phyloP scores from a whole-genome alignment of 2,113 vertebrate genomes.

The Mormyrus lacerda region DNA sequence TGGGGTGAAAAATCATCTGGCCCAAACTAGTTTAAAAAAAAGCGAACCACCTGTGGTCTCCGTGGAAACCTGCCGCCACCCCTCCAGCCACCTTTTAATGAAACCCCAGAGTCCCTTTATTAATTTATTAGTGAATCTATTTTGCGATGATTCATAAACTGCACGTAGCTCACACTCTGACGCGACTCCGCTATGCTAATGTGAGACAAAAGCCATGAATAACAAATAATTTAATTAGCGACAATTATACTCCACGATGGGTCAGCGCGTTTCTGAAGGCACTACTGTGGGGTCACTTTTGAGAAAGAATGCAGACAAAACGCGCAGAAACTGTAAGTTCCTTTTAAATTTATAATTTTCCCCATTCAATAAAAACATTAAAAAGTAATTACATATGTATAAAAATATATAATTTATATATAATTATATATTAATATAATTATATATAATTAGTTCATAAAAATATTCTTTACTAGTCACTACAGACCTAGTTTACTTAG shows the following conservation, averaged over 20 bases:
- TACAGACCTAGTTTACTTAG: not conserved
- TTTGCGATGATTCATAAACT: slow-evolving; percentile 83
- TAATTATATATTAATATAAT: not conserved
- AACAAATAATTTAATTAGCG: slow-evolving; percentile 85
- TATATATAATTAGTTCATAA: not conserved
- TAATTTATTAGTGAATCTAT: slow-evolving; percentile 87
- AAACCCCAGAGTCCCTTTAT: slow-evolving; percentile 87
- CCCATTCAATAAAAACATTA: not conserved
- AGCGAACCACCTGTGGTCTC: slow-evolving; percentile 87
- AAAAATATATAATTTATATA: not conserved
- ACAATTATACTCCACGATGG: slow-evolving; percentile 74
- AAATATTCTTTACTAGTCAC: not conserved
- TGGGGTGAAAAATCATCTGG: slow-evolving; percentile 72
- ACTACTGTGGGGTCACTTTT: slow-evolving; percentile 22
- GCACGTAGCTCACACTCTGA: slow-evolving; percentile 69
- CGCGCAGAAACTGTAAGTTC: not conserved
- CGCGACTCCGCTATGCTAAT: slow-evolving; percentile 76
- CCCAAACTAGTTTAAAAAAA: slow-evolving; percentile 78
- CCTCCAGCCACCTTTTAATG: slow-evolving; percentile 95
- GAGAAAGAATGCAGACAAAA: not conserved
- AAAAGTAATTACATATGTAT: not conserved
- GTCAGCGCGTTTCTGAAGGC: slow-evolving; percentile 70
- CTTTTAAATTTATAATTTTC: not conserved
- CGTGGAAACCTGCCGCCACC: slow-evolving; percentile 77
- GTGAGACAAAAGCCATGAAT: slow-evolving; percentile 62